Percentiles rank a stretch among this genome's conserved stretches.
phyloP scores from a whole-genome alignment of 1,140 invertebrate species.

The Musca vetustissima region DNA sequence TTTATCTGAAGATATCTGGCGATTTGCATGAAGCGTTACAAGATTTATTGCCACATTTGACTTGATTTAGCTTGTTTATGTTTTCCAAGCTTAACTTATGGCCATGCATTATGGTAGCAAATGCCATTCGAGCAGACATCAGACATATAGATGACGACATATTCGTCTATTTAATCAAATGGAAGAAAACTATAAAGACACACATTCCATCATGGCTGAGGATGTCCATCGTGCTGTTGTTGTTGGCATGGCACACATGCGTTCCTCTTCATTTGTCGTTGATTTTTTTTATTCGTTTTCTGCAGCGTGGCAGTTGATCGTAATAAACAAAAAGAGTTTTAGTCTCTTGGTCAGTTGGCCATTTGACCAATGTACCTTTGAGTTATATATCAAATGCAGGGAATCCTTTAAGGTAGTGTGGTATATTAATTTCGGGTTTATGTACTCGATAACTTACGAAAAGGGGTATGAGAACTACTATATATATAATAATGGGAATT shows the following conservation, averaged over 20 bases:
- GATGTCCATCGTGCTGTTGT: not conserved
- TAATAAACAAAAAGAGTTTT: not conserved
- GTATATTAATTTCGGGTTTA: too few species aligned
- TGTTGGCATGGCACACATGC: not conserved
- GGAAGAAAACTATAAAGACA: not conserved
- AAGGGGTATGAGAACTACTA: too few species aligned
- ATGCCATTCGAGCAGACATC: not conserved
- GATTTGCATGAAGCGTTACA: constrained; percentile 26
- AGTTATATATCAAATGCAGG: constrained; percentile 7
- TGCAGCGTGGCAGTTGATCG: not conserved
- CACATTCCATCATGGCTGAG: constrained; percentile 3
- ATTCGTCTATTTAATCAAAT: not conserved
- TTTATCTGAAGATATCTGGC: constrained; percentile 12
- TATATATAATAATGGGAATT: too few species aligned
- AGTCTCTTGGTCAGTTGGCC: not conserved
- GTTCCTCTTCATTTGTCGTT: not conserved
- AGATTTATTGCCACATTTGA: constrained; percentile 28
- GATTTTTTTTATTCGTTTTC: too few species aligned
- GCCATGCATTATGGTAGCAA: constrained; percentile 21
- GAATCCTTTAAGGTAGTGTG: too few species aligned
- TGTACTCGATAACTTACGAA: too few species aligned
- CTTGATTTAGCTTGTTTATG: constrained; percentile 29
- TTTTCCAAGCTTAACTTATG: constrained; percentile 24
- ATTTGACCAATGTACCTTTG: constrained; percentile 17
- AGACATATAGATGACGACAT: not conserved